Base-by-base conservation (phyloP, 2,113 vertebrate species). In the Spilogale gracilis region DNA sequence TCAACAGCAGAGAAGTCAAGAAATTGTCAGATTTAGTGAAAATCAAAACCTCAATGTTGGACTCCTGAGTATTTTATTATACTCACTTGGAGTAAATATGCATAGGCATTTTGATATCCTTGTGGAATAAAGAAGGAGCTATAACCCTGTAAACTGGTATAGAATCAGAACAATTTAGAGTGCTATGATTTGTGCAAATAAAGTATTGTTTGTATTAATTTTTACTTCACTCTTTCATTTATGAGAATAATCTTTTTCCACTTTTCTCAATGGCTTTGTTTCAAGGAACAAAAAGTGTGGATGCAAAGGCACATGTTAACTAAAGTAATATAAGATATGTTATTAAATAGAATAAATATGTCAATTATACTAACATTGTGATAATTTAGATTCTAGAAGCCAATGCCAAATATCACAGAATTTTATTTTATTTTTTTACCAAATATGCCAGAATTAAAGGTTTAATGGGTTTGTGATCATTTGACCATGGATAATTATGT, bases 201-300 rank as follows among this genome's bases (percentile, higher is more conserved):
- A 38, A 32, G 1, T 21, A 18, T 12, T 76, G 13, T 61, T 11
- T 38, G 32, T 69, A 14, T 83, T 91, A 69, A 30, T 25, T 84
- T 93, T 52, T 73, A 45, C 25, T 63, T 71, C 54, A 54, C 50
- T 58, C 69, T 48, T 9, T 79, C 48, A 43, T 27, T 54, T 60
- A 52, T 89, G 50, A 60, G 45, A 80, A 8, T 94, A 27, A 67
- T 71, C 69, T 71, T 87, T 17, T 85, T n/a, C 3, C 52, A 38
- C 6, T 73, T 84, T 88, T 84, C 56, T 80, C 30, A 89, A n/a
- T 38, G 4, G 5, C 5, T 50, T 88, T 80, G 65, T 63, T 94
- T 94, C 56, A 92, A 89, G 21, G 63, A 85, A 65, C 60, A 85
- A 52, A 85, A 96, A 89, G 5, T 45, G 21, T 81, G 61, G 23